Percentiles rank a stretch among this genome's conserved stretches.
phyloP scores from a whole-genome alignment of 2,888 invertebrate species.

The Nemotelus pantherinus region DNA sequence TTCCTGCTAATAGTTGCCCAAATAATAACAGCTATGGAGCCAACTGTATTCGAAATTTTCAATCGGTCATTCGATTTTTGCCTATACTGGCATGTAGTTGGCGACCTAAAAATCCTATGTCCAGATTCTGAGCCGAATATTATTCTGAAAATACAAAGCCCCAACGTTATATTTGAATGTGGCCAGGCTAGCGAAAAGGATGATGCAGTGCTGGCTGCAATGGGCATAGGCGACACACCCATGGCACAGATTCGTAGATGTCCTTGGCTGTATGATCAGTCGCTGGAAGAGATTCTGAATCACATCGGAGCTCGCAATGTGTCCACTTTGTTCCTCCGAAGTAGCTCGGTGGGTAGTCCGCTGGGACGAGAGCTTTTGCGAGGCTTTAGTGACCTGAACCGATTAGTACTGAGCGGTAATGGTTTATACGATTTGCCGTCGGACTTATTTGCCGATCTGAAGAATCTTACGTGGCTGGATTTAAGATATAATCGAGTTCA shows the following conservation, averaged over 20 bases:
- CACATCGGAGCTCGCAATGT: constrained; percentile 60
- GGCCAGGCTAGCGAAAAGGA: constrained; percentile 57
- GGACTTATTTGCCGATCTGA: constrained; percentile 71
- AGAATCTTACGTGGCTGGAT: constrained; percentile 72
- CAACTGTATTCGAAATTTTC: too few species aligned
- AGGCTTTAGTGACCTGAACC: constrained; percentile 68
- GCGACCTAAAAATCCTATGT: constrained; percentile 43
- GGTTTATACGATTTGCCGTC: constrained; percentile 70
- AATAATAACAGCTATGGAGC: constrained; percentile 1
- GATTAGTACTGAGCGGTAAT: constrained; percentile 71
- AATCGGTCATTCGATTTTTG: too few species aligned
- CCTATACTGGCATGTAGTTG: background rate
- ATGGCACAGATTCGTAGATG: constrained; percentile 61
- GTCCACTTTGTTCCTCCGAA: constrained; percentile 68
- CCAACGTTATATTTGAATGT: too few species aligned
- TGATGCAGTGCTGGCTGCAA: constrained; percentile 58
- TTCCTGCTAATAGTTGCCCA: background rate
- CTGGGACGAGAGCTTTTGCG: constrained; percentile 70
- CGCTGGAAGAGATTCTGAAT: constrained; percentile 62
- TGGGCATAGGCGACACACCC: constrained; percentile 58
- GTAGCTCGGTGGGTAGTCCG: constrained; percentile 65
- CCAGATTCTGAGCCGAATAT: constrained; percentile 58
- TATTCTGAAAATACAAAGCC: too few species aligned
- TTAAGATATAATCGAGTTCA: constrained; percentile 71
- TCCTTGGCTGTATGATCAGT: constrained; percentile 64